These are phyloP conservation scores for Nycticebus coucang DNA, from an alignment of 2,113 vertebrate genomes.

Conservation along the genomic window DNA sequence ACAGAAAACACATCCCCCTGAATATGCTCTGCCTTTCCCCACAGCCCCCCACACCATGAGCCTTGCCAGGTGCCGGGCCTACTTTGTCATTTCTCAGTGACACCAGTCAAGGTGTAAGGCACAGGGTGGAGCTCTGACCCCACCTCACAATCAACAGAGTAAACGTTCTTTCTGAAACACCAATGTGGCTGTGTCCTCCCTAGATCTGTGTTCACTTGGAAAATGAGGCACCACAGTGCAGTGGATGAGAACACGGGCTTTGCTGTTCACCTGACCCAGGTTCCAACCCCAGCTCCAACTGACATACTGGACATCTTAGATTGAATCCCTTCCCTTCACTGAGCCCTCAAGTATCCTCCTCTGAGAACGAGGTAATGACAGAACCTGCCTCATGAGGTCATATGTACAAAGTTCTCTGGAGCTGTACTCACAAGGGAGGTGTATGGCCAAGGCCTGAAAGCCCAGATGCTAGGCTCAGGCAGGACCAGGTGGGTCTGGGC, in stretches of 20 bases:
- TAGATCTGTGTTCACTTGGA: background rate
- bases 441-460: no score
- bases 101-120: background rate
- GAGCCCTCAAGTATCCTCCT: background rate
- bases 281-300: background rate
- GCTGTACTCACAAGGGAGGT: background rate
- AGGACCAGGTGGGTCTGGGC: background rate
- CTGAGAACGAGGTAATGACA: background rate
- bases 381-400: no score
- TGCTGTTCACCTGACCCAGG: no score
- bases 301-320: background rate
- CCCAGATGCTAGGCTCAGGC: background rate
- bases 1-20: background rate
- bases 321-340: background rate
- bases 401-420: background rate
- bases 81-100: background rate
- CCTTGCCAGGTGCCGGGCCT: background rate
- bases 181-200: background rate
- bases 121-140: no score
- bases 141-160: background rate
- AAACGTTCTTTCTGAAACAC: background rate
- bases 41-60: background rate
- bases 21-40: no score
- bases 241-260: background rate
- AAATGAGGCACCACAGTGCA: rapidly evolving